Conservation (phyloP, 1,140 invertebrate genomes). For the Drosophila parvula region DNA sequence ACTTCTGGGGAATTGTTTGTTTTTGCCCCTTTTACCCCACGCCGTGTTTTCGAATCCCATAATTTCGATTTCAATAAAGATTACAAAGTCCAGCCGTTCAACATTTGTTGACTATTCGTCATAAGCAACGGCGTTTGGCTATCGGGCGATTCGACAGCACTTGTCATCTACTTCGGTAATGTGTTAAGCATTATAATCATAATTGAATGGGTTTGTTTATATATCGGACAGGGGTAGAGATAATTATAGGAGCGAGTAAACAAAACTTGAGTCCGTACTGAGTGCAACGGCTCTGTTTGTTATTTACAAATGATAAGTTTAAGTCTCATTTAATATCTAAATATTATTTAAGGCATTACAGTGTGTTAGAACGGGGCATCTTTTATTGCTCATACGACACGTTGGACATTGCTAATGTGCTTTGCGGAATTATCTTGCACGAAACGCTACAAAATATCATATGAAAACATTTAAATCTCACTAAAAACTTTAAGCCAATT, state of each 20-base stretch:
- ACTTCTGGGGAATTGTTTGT: background rate
- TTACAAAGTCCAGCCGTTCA: conserved; percentile 53
- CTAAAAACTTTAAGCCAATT: background rate
- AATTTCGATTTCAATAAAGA: conserved; percentile 34
- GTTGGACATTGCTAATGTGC: background rate
- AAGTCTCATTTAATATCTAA: background rate
- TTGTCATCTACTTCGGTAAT: conserved; percentile 58
- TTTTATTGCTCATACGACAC: conserved; percentile 15
- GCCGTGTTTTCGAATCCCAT: background rate
- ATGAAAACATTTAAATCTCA: background rate
- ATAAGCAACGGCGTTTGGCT: conserved; percentile 33
- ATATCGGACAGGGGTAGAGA: conserved; percentile 1
- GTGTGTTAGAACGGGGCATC: background rate
- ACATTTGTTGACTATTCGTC: conserved; percentile 57
- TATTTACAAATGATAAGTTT: background rate
- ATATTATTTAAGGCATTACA: background rate
- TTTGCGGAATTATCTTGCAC: background rate
- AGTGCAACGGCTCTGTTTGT: conserved; percentile 8
- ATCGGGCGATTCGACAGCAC: conserved; percentile 41
- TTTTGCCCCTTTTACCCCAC: background rate
- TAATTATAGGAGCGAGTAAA: conserved; percentile 20
- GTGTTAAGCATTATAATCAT: conserved; percentile 51
- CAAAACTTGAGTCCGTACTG: background rate
- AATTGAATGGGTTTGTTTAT: conserved; percentile 41
- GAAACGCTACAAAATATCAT: too few relatives aligned